A percentile compares a stretch with the other conserved stretches of the same genome.
These are phyloP conservation scores for Spinus pinus DNA, from an alignment of 2,797 vertebrate genomes.

Conservation along the genomic window DNA sequence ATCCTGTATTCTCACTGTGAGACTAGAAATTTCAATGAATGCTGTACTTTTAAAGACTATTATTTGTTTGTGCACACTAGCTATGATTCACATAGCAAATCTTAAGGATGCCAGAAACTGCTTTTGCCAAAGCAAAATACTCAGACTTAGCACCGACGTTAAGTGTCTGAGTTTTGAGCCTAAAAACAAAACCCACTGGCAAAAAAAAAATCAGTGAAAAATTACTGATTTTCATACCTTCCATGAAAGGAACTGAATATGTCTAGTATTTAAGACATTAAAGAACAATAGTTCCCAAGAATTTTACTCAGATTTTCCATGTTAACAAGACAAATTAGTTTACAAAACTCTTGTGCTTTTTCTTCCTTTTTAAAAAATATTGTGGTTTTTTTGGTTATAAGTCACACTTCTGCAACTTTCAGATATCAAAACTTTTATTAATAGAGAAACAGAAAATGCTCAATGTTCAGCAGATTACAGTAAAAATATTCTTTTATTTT, in stretches of 20 bases:
- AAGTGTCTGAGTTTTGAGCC: not conserved
- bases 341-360: not conserved
- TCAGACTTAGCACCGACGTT: not conserved
- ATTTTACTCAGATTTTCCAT: not conserved
- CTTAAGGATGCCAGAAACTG: not conserved
- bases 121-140: not conserved
- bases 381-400: not conserved
- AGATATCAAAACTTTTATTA: not conserved
- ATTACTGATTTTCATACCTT: not conserved
- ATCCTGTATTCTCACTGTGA: not conserved
- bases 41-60: not conserved
- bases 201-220: not conserved
- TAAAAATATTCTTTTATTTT: not conserved
- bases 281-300: not conserved
- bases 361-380: not conserved
- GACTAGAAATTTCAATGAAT: not conserved
- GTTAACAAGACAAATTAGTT: not conserved
- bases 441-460: not conserved
- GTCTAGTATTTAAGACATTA: not conserved
- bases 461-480: not conserved
- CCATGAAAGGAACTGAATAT: not conserved
- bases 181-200: not conserved
- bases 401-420: not conserved
- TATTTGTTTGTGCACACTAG: not conserved
- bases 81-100: not conserved